Base-by-base conservation (phyloP, 37 sponge, comb jelly and placozoan species). In the Ephydatia muelleri region DNA sequence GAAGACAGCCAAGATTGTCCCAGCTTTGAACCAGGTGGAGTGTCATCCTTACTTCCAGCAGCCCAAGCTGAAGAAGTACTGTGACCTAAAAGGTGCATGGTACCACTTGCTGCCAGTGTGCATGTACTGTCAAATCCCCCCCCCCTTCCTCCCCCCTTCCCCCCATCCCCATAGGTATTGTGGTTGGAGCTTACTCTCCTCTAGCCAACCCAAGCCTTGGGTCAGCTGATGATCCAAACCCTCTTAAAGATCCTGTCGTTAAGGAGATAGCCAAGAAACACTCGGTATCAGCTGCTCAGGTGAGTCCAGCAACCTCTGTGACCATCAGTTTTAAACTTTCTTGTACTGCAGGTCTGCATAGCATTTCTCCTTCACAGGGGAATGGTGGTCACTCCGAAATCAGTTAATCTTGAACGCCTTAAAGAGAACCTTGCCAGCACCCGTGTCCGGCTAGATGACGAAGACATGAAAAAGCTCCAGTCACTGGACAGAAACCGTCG, bases 1-100 rank as follows among this genome's bases (percentile, higher is more conserved):
- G 57, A 81, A 92, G 85, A 80, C 88, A 27, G 92, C 88, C 9
- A 88, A 87, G 65, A 79, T 88, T 34, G 81, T 84, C 19, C 92
- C 92, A 67, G 88, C 83, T 49, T 82, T 92, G 36, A 92, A 92
- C 67, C 88, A 87, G 68, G 91, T 90, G 65, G 93, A 92, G 69
- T 57, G 71, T 38, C 93, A 92, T 78, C 86, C 89, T 26, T 92
- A 92, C 71, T 67, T 92, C 76, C 93, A 92, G 73, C 89, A 92
- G 67, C 33, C 34, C 0, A 88, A 85, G 38, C 82, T 92, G 73
- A 84, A 81, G 80, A 22, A 69, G 43, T 92, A 88, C 78, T 89
- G 89, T 75, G 70, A 88, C 16, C 72, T 48, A 2, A 88, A 85
- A 82, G 89, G 88, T 82, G n/a, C 3, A n/a, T 11, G 40, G 22